Conservation (phyloP, 92 coral and sea anemone genomes). For the Umimayanthus chanpuru region DNA sequence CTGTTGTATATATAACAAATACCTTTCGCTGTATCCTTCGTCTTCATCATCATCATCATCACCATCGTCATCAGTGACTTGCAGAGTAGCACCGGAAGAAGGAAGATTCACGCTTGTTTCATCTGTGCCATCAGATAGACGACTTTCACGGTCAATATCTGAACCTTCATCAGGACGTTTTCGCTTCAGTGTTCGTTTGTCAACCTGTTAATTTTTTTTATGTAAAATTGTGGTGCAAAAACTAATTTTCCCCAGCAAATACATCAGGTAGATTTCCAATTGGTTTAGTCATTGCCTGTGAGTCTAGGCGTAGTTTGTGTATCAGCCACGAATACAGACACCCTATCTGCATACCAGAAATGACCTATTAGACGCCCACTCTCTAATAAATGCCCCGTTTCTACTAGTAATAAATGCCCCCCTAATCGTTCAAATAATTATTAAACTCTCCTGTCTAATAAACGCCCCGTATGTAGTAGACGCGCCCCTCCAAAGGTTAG, state of each 20-base stretch:
- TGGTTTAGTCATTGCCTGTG: not conserved
- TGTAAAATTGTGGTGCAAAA: slow-evolving; percentile 1
- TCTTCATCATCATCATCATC: no score
- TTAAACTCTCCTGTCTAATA: no score
- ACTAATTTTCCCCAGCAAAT: not conserved
- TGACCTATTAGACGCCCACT: no score
- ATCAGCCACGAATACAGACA: not conserved
- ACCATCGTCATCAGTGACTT: slow-evolving; percentile 1
- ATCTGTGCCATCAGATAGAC: slow-evolving; percentile 4
- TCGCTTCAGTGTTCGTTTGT: slow-evolving; percentile 5
- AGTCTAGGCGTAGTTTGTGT: not conserved
- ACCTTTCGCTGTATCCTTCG: not conserved
- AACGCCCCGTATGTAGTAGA: no score
- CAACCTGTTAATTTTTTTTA: not conserved
- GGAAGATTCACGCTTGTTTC: not conserved
- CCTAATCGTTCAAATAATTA: no score
- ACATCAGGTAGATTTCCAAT: no score
- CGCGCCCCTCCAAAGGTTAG: not conserved
- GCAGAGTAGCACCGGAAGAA: not conserved
- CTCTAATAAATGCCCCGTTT: not conserved
- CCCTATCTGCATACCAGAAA: not conserved
- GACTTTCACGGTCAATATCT: slow-evolving; percentile 7
- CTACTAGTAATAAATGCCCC: not conserved
- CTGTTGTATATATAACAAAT: not conserved
- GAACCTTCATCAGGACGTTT: not conserved